Base-by-base conservation (phyloP, 2,797 vertebrate species). In the Enteromius viviparus region DNA sequence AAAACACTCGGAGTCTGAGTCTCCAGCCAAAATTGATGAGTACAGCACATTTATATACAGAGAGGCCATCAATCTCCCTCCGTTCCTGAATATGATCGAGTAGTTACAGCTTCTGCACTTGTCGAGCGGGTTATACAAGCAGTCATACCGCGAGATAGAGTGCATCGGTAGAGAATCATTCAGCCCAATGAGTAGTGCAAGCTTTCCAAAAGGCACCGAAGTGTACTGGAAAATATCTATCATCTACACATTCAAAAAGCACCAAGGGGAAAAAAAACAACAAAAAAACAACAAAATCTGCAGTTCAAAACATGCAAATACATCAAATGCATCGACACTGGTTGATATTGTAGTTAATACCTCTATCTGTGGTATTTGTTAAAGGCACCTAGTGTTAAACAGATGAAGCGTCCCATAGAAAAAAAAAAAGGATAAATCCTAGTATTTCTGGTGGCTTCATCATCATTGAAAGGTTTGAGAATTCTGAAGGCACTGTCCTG, bases 191-290 rank as follows among this genome's bases (percentile, higher is more conserved):
- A 77, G 58, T 66, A 84, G 69, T 76, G 66, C 76, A 80, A 53
- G 55, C 66, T 49, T 84, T 65, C n/a, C 69, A 84, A 72, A 74
- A 84, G 66, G 76, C 81, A 76, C 72, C 29, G 64, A 11, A 66
- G 71, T 82, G 47, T 75, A 45, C 23, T 68, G 15, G 72, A 32
- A 19, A 66, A 76, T 55, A 66, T 68, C 23, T 55, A 76, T 66
- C 17, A 66, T 26, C 45, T 37, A 72, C 15, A 82, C 17, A 14
- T 32, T 34, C 23, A 72, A 64, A 21, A 26, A 66, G 14, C 53
- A 45, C 75, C 15, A 49, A 49, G 8, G 8, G 8, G n/a, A 15
- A 19, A 76, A 14, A 21, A 3, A 9, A 21, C 66, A n/a, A 37
- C n/a, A 40, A 34, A 3, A 68, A 37, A 68, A 37, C 5, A 55